phyloP scores from a whole-genome alignment of 2,113 vertebrate species.

The Calyptomena viridis region DNA sequence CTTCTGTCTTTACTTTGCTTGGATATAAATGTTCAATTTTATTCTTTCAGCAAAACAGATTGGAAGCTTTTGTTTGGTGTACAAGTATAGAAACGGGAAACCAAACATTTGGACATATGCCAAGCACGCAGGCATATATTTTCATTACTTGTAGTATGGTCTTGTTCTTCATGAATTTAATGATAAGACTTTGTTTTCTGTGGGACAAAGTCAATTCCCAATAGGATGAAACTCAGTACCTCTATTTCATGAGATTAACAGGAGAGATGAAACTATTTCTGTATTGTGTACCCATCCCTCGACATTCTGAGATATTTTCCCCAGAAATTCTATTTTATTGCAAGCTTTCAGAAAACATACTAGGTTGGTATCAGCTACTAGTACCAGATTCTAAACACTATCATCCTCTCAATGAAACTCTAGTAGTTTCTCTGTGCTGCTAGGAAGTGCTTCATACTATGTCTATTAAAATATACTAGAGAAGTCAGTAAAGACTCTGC shows the following conservation, averaged over 20 bases:
- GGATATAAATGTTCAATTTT: not conserved
- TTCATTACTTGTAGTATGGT: not conserved
- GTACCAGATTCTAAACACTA: not conserved
- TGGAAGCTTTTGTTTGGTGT: not conserved
- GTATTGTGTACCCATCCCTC: not conserved
- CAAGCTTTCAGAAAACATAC: not conserved
- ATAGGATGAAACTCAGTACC: not conserved
- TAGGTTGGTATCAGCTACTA: not conserved
- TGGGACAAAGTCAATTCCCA: not conserved
- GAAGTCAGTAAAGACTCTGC: not conserved
- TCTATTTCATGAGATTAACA: not conserved
- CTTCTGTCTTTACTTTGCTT: not conserved
- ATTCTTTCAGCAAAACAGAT: not conserved
- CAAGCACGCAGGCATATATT: not conserved
- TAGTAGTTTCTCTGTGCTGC: not conserved
- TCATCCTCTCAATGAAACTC: not conserved
- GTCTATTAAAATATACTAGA: not conserved
- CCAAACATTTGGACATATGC: not conserved
- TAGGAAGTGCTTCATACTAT: not conserved
- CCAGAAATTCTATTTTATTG: not conserved
- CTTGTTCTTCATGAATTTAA: not conserved
- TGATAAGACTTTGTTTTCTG: not conserved
- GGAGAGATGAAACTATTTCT: not conserved
- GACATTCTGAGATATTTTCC: not conserved
- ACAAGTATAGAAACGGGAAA: not conserved